Evolutionary conservation across 2,797 vertebrate genomes (phyloP), one percentile per base, ranked within the genome.

Genomic region (Bovichtus diacanthus): DNA sequence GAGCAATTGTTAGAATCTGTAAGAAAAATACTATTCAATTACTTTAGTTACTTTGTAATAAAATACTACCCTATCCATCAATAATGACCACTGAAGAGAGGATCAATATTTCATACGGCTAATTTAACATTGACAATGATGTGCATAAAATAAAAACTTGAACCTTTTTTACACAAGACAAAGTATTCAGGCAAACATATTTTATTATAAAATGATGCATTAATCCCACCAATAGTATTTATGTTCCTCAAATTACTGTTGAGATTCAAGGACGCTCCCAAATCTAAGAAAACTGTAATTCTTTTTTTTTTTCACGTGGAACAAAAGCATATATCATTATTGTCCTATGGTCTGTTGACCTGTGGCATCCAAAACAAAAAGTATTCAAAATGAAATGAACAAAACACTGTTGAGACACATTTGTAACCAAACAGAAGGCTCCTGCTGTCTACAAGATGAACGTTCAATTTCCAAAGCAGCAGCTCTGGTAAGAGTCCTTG

Each of bases 171-270:
- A 34, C 4, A 47, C 23, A 38, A 47, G 11, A 65, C 0, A 75
- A 27, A 38, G 0, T 8, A 50, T 51, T 65, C 13, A 61, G 5
- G 59, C 9, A 69, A 66, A 68, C 18, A 11, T 6, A 31, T 64
- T 90, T 86, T 81, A 81, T 83, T 87, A 55, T 62, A 74, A 53
- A 83, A 70, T n/a, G 4, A 81, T 55, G 39, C 34, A 76, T 47
- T 74, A 39, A 51, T 65, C 9, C n/a, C 9, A n/a, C 25, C 50
- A 55, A 66, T 69, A 67, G 13, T 13, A 60, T 18, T 36, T 29
- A 15, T 2, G 12, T 19, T 68, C 2, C 18, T 46, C 1, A 72
- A 65, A 61, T 15, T 34, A 66, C 5, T 29, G 29, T 13, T 19
- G 41, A 60, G 11, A 54, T 34, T 21, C 13, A 41, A 5, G 39